Base-by-base conservation (phyloP, 1,140 invertebrate genomes). In the Brachystomella parvula region DNA sequence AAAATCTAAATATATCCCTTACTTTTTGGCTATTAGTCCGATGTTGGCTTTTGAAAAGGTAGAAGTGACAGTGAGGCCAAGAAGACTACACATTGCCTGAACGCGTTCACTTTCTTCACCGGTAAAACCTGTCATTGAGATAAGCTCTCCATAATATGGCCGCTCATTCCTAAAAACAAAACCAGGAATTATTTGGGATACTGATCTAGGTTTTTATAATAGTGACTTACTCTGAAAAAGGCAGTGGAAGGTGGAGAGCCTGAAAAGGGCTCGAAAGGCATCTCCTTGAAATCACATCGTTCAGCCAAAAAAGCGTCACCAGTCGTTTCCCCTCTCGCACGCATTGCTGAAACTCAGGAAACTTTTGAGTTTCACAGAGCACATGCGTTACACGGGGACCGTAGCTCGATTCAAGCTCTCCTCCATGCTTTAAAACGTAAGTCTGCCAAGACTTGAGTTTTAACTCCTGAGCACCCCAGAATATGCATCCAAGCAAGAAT, bases 221-320 rank as follows among this genome's bases (percentile, higher is more conserved):
- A 30, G n/a, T 33, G 31, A 21, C 61, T 64, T 68, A 73, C 71
- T 68, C 77, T 60, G 84, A 82, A 77, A 89, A 92, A 21, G 90
- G 85, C 32, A 87, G 85, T 1, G 94, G 95, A 73, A 96, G 82
- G 78, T 98, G 94, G 33, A 96, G 77, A 2, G 91, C 90, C 73
- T 92, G 88, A 87, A 89, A 96, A 0, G 95, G 94, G 1, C 92
- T 91, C 63, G 86, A 75, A 74, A 96, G 85, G 75, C 90, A 89
- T 71, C 92, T 88, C 61, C 88, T 86, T 1, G 84, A 76, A 64
- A 96, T 84, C 30, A 92, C 87, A 77, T 97, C 94, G 66, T 89
- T 94, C 17, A 98, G 79, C 95, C 95, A 98, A 79, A 90, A 90
- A 12, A 92, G 87, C 3, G 92, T 96, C 3, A 98, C 90, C 75